Conservation (phyloP, 2,113 vertebrate genomes). For the Sphyrna mokarran region DNA sequence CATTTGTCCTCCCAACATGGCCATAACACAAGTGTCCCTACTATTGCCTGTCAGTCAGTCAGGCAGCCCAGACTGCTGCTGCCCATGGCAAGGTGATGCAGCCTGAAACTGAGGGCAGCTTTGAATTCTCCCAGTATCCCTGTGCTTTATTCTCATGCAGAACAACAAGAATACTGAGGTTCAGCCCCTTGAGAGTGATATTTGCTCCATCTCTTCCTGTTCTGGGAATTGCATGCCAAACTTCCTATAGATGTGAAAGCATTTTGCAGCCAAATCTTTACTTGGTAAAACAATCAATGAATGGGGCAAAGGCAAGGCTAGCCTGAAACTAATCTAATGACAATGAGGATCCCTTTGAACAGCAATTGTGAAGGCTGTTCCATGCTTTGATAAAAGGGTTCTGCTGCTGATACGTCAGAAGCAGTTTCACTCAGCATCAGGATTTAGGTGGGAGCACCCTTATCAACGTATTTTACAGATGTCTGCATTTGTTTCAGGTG, state of each 20-base stretch:
- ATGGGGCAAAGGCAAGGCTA: neutral
- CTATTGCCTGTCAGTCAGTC: no score
- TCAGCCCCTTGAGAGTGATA: neutral
- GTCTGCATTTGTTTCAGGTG: neutral
- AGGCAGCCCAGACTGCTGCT: no score
- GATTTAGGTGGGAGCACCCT: neutral
- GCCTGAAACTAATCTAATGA: neutral
- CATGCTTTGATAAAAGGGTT: neutral
- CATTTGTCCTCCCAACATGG: no score
- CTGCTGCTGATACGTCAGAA: neutral
- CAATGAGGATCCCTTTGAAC: neutral
- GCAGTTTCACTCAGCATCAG: neutral
- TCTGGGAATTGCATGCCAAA: neutral
- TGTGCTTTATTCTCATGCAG: neutral
- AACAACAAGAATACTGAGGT: neutral
- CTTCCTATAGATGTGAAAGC: neutral
- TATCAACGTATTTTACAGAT: neutral
- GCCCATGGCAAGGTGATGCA: no score
- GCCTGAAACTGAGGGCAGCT: neutral
- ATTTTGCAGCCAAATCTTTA: neutral
- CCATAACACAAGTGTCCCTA: no score
- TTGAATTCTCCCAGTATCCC: neutral
- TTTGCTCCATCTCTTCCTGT: neutral
- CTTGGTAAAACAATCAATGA: neutral
- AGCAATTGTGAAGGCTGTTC: neutral